A percentile compares a stretch with the other conserved stretches of the same genome.
Conservation (phyloP, 2,113 vertebrate species). For the Brachirus orientalis region DNA sequence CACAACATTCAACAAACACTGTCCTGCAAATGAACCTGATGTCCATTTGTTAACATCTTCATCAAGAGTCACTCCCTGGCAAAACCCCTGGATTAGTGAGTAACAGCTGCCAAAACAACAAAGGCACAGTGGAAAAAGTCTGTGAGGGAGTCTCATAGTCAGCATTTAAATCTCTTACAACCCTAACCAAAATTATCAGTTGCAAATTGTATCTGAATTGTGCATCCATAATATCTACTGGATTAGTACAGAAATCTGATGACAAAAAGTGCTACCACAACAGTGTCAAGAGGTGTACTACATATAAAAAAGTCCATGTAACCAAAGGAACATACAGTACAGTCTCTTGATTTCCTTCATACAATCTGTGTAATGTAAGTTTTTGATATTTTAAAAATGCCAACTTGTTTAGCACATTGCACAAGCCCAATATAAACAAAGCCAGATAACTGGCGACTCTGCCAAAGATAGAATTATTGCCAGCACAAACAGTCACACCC, state of each 20-base stretch:
- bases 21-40: conserved; percentile 30
- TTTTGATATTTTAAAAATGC: background rate
- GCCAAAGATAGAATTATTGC: conserved; percentile 53
- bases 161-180: conserved; percentile 37
- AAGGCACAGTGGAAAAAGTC: conserved; percentile 45
- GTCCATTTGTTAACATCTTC: conserved; percentile 23
- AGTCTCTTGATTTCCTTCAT: too few relatives aligned
- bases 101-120: conserved; percentile 63
- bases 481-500: conserved; percentile 57
- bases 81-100: conserved; percentile 51
- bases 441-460: conserved; percentile 36
- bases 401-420: conserved; percentile 51
- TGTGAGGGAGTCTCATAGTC: conserved; percentile 16
- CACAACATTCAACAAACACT: background rate
- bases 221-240: too few relatives aligned
- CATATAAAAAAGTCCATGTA: too few relatives aligned
- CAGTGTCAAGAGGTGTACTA: too few relatives aligned
- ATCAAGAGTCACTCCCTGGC: conserved; percentile 32
- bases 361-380: too few relatives aligned
- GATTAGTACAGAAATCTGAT: too few relatives aligned
- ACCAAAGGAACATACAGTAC: too few relatives aligned
- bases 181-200: conserved; percentile 43
- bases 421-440: conserved; percentile 39
- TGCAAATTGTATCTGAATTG: too few relatives aligned
- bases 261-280: too few relatives aligned